Evolutionary conservation across 2,113 vertebrate species (phyloP).

Genomic region (Spea multiplicata): DNA sequence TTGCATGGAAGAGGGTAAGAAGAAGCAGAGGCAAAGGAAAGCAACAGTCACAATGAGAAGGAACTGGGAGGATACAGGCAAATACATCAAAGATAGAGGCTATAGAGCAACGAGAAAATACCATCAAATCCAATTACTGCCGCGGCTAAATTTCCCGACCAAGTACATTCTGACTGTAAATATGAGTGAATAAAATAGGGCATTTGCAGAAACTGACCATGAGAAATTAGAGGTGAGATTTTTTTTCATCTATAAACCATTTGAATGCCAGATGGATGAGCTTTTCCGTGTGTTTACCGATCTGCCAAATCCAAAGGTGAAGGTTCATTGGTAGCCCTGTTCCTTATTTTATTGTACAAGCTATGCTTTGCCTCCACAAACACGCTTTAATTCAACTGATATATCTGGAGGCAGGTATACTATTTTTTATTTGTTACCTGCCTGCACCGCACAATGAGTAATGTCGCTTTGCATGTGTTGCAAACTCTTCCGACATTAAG

Average conservation of each 20-base stretch:
- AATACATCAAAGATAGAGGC: conserved; percentile 41
- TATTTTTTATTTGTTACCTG: too few relatives aligned
- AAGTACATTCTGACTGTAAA: conserved; percentile 34
- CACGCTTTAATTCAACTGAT: too few relatives aligned
- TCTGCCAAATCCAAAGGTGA: too few relatives aligned
- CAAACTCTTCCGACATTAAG: too few relatives aligned
- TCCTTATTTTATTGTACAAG: too few relatives aligned
- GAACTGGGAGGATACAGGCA: conserved; percentile 36
- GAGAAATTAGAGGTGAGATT: background rate
- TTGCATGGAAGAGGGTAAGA: conserved; percentile 33
- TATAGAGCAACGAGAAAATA: conserved; percentile 39
- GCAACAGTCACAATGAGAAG: conserved; percentile 41
- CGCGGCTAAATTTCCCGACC: conserved; percentile 32
- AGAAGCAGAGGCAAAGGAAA: conserved; percentile 39
- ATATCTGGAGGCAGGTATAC: too few relatives aligned
- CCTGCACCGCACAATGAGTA: too few relatives aligned
- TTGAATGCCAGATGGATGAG: too few relatives aligned
- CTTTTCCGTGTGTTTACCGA: too few relatives aligned
- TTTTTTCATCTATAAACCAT: background rate
- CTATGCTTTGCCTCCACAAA: too few relatives aligned
- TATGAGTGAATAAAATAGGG: conserved; percentile 24
- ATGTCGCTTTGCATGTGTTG: too few relatives aligned
- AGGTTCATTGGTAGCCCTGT: too few relatives aligned
- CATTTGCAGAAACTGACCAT: conserved; percentile 3
- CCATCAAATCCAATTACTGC: conserved; percentile 45